Evolutionary conservation across 2,113 vertebrate species (phyloP), one percentile per base, ranked within the genome.

Genomic region (Engystomops pustulosus): DNA sequence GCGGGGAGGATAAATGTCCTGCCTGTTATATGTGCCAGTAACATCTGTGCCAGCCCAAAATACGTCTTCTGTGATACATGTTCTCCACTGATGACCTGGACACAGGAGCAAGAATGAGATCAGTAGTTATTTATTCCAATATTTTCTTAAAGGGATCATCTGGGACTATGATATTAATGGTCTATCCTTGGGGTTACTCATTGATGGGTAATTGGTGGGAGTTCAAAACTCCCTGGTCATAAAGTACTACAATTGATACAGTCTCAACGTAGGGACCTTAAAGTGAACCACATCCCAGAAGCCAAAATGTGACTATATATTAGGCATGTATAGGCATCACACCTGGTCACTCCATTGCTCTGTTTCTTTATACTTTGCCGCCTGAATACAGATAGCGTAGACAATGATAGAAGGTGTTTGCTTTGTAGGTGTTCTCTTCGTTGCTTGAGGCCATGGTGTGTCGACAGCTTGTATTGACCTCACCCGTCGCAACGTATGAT

Each of bases 341-440:
- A n/a, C n/a, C n/a, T n/a, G n/a, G n/a, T n/a, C n/a, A n/a, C n/a
- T n/a, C n/a, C n/a, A 41, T 41, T 41, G 38, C 3, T 2, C 0
- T 55, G 6, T 12, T 45, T 45, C 11, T 11, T 8, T 8, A 9
- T 11, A 2, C 51, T 4, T 11, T n/a, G 51, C 51, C 51, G 5
- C 51, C 51, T 60, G 75, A n/a, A 23, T 55, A 20, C 23, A 53
- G 30, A 17, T 58, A 34, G 51, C 60, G 32, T 55, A 58, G 44
- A 77, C 9, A 36, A 20, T 75, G 44, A 47, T 20, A n/a, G 20
- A 20, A 10, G n/a, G 6, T 80, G 41, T 80, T 80, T 80, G 27
- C 78, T 80, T 80, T 80, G 25, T 80, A 67, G 78, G 78, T 80
- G 78, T 80, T 47, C 12, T 15, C 17, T 6, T 27, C 15, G 1